Percentiles rank a stretch among this genome's conserved stretches.
phyloP scores from a whole-genome alignment of 1,140 invertebrate genomes.

The Euwallacea similis region DNA sequence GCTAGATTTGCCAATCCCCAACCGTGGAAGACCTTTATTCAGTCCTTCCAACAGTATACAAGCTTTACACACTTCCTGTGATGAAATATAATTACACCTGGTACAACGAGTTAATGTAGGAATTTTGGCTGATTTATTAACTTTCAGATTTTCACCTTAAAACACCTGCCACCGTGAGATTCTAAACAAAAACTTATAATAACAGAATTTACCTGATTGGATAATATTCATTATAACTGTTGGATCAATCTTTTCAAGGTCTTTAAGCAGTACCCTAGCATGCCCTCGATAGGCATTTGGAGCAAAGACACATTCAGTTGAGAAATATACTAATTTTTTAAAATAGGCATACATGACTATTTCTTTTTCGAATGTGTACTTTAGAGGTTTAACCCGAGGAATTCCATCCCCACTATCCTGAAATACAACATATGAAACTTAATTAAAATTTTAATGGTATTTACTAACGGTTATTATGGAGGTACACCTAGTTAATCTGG shows the following conservation, averaged over 20 bases:
- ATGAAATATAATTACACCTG: constrained; percentile 93
- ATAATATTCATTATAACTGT: constrained; percentile 97
- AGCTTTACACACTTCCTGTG: constrained; percentile 95
- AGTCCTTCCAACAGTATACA: constrained; percentile 94
- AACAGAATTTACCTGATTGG: constrained; percentile 74
- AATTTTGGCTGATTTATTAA: constrained; percentile 80
- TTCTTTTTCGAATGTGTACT: constrained; percentile 99
- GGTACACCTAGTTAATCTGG: constrained; percentile 88
- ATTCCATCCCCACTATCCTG: constrained; percentile 80
- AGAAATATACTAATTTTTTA: constrained; percentile 97
- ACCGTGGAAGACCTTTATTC: constrained; percentile 86
- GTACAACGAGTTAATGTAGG: constrained; percentile 80
- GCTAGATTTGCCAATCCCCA: constrained; percentile 83
- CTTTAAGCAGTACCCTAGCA: constrained; percentile 90
- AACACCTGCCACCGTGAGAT: constrained; percentile 23
- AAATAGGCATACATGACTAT: constrained; percentile 99
- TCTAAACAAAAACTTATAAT: neutral
- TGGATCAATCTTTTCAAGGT: constrained; percentile 92
- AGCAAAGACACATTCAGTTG: constrained; percentile 98
- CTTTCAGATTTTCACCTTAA: constrained; percentile 81
- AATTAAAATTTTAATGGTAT: neutral
- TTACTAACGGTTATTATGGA: constrained; percentile 78
- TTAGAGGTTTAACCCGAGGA: constrained; percentile 94
- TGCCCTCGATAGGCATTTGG: constrained; percentile 97
- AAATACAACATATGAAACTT: constrained; percentile 36